Base-by-base conservation (phyloP, 2,113 vertebrate genomes). In the Hippotragus niger region DNA sequence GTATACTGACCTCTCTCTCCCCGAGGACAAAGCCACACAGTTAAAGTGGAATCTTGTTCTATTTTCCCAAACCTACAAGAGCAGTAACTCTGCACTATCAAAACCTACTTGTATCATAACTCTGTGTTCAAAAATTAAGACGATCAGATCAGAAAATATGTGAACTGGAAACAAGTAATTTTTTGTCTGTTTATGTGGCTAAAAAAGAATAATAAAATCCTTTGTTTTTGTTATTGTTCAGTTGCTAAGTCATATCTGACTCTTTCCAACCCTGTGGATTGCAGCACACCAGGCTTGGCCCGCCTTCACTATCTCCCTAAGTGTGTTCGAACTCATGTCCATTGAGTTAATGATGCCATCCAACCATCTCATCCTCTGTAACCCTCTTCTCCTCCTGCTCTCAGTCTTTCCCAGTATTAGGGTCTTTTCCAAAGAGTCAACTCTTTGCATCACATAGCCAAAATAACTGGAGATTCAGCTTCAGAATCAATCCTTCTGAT, bases 41-140 rank as follows among this genome's bases (percentile, higher is more conserved):
- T 15, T 47, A 7, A 50, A 29, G 3, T 36, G 27, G 31, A 85
- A 90, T 53, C n/a, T 17, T 12, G 0, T n/a, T 15, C 1, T 5
- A 3, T 57, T 91, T 60, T n/a, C 25, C 47, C 33, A 40, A 36
- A 36, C 2, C 19, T 7, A 1, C 6, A 13, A 74, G 6, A 45
- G 5, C 1, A 0, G 1, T 15, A 29, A 80, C 45, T 23, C 10
- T 10, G 3, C 31, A 50, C 19, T 14, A 23, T 27, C 17, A 60
- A 36, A 57, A 40, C 6, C 7, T 62, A 36, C 11, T 74, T 36
- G 14, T 29, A 19, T 43, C 12, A 3, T 67, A 71, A 25, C 4
- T n/a, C 2, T 40, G 2, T 78, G 88, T 88, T 43, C 33, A 55
- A 57, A 97, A 85, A 1, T 40, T 67, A 8, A 76, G 12, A 43